Percentiles rank a stretch among this genome's conserved stretches.
Evolutionary conservation across 2,113 vertebrate genomes (phyloP).

Genomic region (Neolamprologus tretocephalus): DNA sequence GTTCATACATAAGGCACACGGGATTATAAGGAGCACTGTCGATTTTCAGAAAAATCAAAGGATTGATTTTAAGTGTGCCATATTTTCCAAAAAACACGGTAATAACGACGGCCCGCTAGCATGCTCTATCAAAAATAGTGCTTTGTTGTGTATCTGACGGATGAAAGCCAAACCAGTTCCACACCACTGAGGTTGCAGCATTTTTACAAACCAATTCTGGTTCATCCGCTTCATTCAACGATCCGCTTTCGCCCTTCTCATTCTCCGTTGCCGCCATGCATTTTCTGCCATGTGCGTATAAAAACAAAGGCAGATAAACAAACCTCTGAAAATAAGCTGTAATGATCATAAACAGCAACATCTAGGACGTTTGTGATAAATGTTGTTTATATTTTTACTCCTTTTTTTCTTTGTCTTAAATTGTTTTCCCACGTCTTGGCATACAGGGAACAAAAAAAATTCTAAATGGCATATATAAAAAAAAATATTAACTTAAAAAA

Average conservation of each 20-base stretch:
- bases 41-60: too few species aligned
- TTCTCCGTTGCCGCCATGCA: background rate
- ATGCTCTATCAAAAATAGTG: rapidly evolving
- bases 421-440: background rate
- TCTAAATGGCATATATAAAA: background rate
- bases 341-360: background rate
- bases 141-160: rapidly evolving
- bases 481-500: background rate
- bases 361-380: background rate
- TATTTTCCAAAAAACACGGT: too few species aligned
- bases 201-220: background rate
- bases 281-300: background rate
- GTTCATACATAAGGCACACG: too few species aligned
- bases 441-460: background rate
- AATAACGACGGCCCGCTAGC: rapidly evolving
- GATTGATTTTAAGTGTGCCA: too few species aligned
- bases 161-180: background rate
- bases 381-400: background rate
- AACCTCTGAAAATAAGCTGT: background rate
- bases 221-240: background rate
- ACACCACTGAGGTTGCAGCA: rapidly evolving
- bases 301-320: background rate
- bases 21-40: too few species aligned
- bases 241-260: rapidly evolving
- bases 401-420: background rate